phyloP scores from a whole-genome alignment of 2,888 invertebrate genomes.

The Acrobasis consociella region DNA sequence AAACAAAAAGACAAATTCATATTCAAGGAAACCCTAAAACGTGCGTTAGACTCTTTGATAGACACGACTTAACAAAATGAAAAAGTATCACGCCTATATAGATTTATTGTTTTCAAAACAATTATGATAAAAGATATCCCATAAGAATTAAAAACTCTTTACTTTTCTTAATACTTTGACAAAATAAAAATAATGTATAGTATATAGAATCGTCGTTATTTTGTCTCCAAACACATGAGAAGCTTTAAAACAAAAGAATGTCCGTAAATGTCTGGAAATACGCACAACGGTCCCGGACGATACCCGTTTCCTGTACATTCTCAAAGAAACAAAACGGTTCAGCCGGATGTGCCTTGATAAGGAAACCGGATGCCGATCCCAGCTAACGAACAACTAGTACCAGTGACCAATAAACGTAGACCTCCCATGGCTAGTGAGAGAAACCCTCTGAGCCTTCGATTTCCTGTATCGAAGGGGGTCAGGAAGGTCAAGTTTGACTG shows the following conservation, averaged over 20 bases:
- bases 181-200: no score
- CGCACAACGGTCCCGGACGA: conserved; percentile 22
- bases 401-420: conserved; percentile 46
- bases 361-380: conserved; percentile 68
- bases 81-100: no score
- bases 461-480: conserved; percentile 27
- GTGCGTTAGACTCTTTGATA: no score
- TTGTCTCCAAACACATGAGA: not conserved
- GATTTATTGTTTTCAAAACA: no score
- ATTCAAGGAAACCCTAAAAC: no score
- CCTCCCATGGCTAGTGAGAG: conserved; percentile 34
- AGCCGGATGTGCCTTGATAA: conserved; percentile 67
- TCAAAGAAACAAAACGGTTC: conserved; percentile 67
- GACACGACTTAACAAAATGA: no score
- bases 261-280: conserved; percentile 2
- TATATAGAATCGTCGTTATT: not conserved
- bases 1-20: no score
- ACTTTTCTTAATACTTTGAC: no score
- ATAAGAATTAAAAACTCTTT: no score
- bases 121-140: no score
- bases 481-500: conserved; percentile 39
- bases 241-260: not conserved
- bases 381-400: conserved; percentile 69
- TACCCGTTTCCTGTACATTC: conserved; percentile 54
- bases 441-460: not conserved